Percentiles rank a stretch among this genome's conserved stretches.
Evolutionary conservation across 2,113 vertebrate genomes (phyloP).

Genomic region (Sander lucioperca): DNA sequence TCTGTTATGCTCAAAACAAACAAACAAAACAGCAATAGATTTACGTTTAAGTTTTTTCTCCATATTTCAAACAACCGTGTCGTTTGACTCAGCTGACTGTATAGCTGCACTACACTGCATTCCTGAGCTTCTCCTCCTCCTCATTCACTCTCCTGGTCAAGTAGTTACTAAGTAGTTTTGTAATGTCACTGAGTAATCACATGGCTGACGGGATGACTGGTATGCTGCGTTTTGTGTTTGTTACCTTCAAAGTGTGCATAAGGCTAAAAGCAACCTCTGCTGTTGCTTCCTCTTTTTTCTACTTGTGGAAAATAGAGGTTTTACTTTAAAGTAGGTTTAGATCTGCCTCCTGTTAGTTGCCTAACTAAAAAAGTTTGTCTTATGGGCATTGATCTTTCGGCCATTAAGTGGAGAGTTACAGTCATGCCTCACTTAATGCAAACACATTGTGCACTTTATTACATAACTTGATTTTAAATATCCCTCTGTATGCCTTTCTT

Average conservation of each 20-base stretch:
- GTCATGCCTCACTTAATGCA: not conserved
- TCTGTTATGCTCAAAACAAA: not conserved
- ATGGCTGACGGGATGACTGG: conserved; percentile 42
- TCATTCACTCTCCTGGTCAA: conserved; percentile 38
- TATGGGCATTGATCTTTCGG: not conserved
- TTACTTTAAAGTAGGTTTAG: not conserved
- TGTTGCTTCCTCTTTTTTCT: not conserved
- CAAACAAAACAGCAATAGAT: conserved; percentile 1
- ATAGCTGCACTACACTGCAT: conserved; percentile 36
- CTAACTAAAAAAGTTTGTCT: not conserved
- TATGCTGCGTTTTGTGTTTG: conserved; percentile 3
- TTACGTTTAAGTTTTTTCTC: not conserved
- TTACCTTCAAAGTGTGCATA: not conserved
- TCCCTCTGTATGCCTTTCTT: not conserved
- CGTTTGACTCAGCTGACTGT: conserved; percentile 27
- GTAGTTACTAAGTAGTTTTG: conserved; percentile 59
- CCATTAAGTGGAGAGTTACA: not conserved
- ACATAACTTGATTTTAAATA: not conserved
- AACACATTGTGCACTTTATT: not conserved
- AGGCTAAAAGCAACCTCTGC: conserved; percentile 11
- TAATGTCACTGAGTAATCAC: conserved; percentile 66
- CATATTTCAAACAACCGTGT: conserved; percentile 2
- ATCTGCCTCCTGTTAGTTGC: not conserved
- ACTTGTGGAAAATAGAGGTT: not conserved
- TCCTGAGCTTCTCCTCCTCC: conserved; percentile 56